Evolutionary conservation across 2,888 invertebrate genomes (phyloP).

Genomic region (Heliconius cydno): DNA sequence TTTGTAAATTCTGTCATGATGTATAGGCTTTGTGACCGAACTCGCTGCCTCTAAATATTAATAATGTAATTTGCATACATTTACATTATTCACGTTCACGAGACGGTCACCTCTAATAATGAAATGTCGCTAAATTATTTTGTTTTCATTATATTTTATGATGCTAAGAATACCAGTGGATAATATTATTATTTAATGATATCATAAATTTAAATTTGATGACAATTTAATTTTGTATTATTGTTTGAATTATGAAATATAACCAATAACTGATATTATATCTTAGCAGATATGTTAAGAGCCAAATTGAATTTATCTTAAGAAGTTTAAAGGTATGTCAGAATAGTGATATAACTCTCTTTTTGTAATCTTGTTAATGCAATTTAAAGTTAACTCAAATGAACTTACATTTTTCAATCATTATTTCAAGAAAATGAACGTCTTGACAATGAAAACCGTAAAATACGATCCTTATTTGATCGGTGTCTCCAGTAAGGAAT

Average conservation of each 20-base stretch:
- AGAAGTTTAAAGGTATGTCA: no score
- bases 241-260: background rate
- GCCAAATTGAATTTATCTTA: background rate
- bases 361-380: background rate
- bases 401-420: background rate
- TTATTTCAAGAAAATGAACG: conserved; percentile 7
- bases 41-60: conserved; percentile 36
- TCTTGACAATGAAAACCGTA: conserved; percentile 11
- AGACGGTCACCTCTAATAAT: conserved; percentile 27
- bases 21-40: conserved; percentile 20
- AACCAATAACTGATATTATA: background rate
- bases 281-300: background rate
- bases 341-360: background rate
- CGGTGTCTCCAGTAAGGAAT: conserved; percentile 26
- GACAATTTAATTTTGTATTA: background rate
- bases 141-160: conserved; percentile 2
- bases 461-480: conserved; percentile 31
- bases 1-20: conserved; percentile 23
- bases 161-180: background rate
- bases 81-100: conserved; percentile 32
- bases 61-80: conserved; percentile 42
- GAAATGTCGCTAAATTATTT: conserved; percentile 21
- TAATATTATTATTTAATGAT: background rate
- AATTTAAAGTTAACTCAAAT: background rate
- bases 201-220: background rate